Conservation (phyloP, 1,140 invertebrate genomes). For the Diabrotica virgifera region DNA sequence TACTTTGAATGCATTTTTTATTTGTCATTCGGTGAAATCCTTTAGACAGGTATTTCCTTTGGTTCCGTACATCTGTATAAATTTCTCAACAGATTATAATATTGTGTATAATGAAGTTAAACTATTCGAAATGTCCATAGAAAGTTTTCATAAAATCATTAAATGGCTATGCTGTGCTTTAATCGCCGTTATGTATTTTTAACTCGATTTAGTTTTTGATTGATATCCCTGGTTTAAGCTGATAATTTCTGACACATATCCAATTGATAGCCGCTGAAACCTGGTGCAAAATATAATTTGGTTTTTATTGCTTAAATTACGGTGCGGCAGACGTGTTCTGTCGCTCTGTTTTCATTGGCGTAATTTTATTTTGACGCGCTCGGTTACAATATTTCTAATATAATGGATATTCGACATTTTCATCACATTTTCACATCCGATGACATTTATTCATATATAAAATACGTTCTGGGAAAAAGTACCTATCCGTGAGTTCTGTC, state of each 20-base stretch:
- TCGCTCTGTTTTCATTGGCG: neutral
- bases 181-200: conserved; percentile 2
- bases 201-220: neutral
- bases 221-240: neutral
- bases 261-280: neutral
- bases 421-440: neutral
- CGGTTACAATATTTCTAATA: conserved; percentile 3
- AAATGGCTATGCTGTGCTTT: neutral
- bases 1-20: too few relatives aligned
- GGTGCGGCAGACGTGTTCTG: neutral
- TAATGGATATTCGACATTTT: neutral
- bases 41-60: too few relatives aligned
- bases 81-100: too few relatives aligned
- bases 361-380: conserved; percentile 2
- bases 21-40: too few relatives aligned
- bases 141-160: too few relatives aligned
- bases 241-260: neutral
- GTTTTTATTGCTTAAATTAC: conserved; percentile 3
- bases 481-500: too few relatives aligned
- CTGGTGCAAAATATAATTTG: neutral
- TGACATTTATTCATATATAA: neutral
- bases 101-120: too few relatives aligned
- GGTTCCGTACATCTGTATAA: too few relatives aligned
- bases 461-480: too few relatives aligned
- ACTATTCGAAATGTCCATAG: too few relatives aligned